Base-by-base conservation (phyloP, 2,888 invertebrate species). In the Atrina japonica region DNA sequence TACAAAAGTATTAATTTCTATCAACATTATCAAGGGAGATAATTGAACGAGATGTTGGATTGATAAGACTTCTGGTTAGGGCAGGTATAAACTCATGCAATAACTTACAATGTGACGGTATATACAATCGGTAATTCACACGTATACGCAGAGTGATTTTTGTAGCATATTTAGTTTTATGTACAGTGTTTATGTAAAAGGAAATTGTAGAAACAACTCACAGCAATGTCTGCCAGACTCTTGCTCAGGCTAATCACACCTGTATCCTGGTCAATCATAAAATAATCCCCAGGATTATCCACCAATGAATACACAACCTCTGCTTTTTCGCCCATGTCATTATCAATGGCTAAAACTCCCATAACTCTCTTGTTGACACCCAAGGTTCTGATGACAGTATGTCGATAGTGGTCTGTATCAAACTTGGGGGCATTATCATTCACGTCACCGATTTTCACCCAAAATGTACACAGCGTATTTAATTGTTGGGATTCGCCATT, bases 281-380 rank as follows among this genome's bases (percentile, higher is more conserved):
- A 99, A 92, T 98, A 97, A 89, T 97, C 96, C 88, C 96, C 96
- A 14, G 96, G 95, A 91, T 97, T 96, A 86, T 95, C 95, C 1
- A 75, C 75, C 59, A 89, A 64, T 40, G 75, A 76, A 75, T 90
- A 90, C 27, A 79, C 69, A 25, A 90, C 83, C 30, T 82, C 78
- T n/a, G 98, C 97, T 91, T 99, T 99, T 90, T 96, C 96, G 88
- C 98, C 98, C 41, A 98, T 98, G 91, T 97, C 97, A 90, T 97
- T 97, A 50, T 97, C 97, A 73, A 98, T 97, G 21, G 97, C 98
- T 25, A 82, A 71, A 27, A 86, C 87, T 66, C 78, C 83, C 73
- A 78, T 82, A 73, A 73, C 80, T 65, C 82, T 56, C 56, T 80
- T 70, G 75, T 85, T 82, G 70, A 73, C 75, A 66, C 9, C 73